A percentile compares a stretch with the other conserved stretches of the same genome.
Evolutionary conservation across 1,140 invertebrate genomes (phyloP).

Genomic region (Diorhabda sublineata): DNA sequence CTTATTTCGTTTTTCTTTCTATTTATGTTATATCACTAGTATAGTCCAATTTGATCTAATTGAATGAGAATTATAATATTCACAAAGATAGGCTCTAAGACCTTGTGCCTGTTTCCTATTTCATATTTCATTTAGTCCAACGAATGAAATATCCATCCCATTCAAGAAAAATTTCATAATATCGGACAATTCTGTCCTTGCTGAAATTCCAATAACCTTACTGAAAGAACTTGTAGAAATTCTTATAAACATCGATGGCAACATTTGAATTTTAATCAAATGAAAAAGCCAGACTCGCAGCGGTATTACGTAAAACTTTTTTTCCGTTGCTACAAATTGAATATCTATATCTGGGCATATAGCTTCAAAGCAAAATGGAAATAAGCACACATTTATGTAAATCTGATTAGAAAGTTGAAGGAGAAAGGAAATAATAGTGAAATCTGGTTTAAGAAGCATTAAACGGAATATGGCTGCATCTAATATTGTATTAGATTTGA

Average conservation of each 20-base stretch:
- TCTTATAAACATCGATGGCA: conserved; percentile 2
- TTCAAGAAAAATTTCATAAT: background rate
- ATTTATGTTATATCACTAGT: no score
- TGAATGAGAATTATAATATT: no score
- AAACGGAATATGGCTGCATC: background rate
- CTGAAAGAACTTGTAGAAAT: background rate
- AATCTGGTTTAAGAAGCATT: background rate
- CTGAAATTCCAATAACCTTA: background rate
- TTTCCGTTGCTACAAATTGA: background rate
- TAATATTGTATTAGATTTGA: background rate
- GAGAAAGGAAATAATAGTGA: background rate
- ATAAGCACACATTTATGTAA: conserved; percentile 2
- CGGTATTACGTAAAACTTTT: background rate
- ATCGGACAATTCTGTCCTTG: background rate
- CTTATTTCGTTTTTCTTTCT: no score
- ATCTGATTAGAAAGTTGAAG: background rate
- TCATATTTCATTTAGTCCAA: no score
- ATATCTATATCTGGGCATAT: background rate
- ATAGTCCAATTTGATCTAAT: no score
- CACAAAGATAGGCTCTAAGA: no score
- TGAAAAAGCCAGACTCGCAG: background rate
- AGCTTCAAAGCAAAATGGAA: conserved; percentile 2
- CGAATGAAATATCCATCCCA: background rate
- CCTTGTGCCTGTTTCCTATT: no score
- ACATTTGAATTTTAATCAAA: conserved; percentile 3